Percentiles rank a stretch among this genome's conserved stretches.
These are phyloP conservation scores for Chesias legatella DNA, from an alignment of 2,888 invertebrate species.

Conservation along the genomic window DNA sequence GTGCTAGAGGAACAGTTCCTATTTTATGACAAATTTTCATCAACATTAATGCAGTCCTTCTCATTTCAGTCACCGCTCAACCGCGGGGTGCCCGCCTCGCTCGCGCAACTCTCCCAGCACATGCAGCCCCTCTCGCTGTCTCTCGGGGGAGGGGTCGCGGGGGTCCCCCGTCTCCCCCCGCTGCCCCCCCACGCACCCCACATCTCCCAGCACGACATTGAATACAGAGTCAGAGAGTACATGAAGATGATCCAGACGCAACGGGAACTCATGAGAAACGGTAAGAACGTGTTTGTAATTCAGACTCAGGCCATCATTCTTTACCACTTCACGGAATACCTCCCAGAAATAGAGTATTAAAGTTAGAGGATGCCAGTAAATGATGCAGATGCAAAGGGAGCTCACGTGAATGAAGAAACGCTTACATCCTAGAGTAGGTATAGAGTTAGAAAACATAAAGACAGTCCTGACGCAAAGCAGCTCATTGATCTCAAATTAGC, in stretches of 20 bases:
- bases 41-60: conserved; percentile 26
- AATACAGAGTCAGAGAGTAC: conserved; percentile 89
- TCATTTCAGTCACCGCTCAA: conserved; percentile 67
- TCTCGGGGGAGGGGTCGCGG: conserved; percentile 75
- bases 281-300: conserved; percentile 38
- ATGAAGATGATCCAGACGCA: conserved; percentile 84
- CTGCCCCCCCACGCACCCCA: conserved; percentile 77
- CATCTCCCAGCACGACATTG: conserved; percentile 85
- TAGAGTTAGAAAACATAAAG: no score
- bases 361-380: no score
- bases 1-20: no score
- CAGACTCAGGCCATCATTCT: no score
- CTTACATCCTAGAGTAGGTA: no score
- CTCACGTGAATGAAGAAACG: no score
- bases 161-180: conserved; percentile 81
- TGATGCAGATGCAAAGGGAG: no score
- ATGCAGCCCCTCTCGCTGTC: conserved; percentile 89
- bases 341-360: no score
- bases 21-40: conserved; percentile 9
- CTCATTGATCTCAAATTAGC: no score
- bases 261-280: conserved; percentile 64
- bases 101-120: conserved; percentile 79
- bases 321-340: no score
- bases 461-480: no score
- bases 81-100: conserved; percentile 81